A percentile compares a stretch with the other conserved stretches of the same genome.
Conservation (phyloP, 2,888 invertebrate species). For the Thecocarcelia acutangulata region DNA sequence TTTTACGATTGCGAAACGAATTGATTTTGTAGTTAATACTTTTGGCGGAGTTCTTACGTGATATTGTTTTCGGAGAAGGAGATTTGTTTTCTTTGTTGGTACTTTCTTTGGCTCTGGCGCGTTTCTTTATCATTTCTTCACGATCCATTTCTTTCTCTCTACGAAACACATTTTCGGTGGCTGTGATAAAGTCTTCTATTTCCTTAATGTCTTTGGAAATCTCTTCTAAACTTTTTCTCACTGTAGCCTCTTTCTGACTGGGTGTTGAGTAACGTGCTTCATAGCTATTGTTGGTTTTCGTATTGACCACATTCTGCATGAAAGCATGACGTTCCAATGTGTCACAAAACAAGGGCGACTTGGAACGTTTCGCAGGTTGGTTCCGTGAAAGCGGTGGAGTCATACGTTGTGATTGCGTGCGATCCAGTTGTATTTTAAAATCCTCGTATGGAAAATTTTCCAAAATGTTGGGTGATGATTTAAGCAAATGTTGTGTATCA, state of each 20-base stretch:
- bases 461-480: conserved; percentile 80
- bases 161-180: conserved; percentile 79
- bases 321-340: conserved; percentile 80
- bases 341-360: conserved; percentile 78
- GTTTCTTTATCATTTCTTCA: conserved; percentile 47
- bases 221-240: conserved; percentile 80
- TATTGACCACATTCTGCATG: conserved; percentile 79
- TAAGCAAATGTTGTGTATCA: conserved; percentile 76
- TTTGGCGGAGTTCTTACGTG: conserved; percentile 71
- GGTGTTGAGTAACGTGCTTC: conserved; percentile 77
- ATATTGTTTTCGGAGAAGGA: conserved; percentile 73
- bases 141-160: conserved; percentile 78
- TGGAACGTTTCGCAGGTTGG: conserved; percentile 64
- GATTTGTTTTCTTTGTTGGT: conserved; percentile 79
- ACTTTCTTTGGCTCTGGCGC: conserved; percentile 60
- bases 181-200: conserved; percentile 81
- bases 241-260: conserved; percentile 78
- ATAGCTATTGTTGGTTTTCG: conserved; percentile 71
- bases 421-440: conserved; percentile 72
- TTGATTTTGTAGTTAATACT: conserved; percentile 79
- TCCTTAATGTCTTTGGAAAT: conserved; percentile 81
- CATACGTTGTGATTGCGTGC: conserved; percentile 70
- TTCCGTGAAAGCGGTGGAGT: conserved; percentile 67
- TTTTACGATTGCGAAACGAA: conserved; percentile 77
- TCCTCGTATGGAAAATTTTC: conserved; percentile 80